These are phyloP conservation scores for Daphoenositta chrysoptera DNA, from an alignment of 2,113 vertebrate genomes.

Conservation along the genomic window DNA sequence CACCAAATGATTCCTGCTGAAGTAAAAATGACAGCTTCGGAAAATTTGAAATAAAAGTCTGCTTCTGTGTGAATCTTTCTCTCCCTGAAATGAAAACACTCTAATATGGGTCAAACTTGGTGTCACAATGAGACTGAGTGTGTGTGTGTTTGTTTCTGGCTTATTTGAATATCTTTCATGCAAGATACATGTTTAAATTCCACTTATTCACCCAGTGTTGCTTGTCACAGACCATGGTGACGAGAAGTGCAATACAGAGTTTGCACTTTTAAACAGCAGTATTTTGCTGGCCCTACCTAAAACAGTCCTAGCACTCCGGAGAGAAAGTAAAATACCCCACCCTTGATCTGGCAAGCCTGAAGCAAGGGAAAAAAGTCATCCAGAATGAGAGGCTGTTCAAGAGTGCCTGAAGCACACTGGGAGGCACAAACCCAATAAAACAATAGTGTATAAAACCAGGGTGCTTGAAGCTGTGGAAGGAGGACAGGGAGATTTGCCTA, in stretches of 20 bases:
- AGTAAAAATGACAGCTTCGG: background rate
- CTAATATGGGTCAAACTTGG: background rate
- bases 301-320: background rate
- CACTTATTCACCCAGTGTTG: background rate
- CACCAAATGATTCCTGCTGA: background rate
- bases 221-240: background rate
- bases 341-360: background rate
- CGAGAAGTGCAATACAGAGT: background rate
- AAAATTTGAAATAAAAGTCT: background rate
- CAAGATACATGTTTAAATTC: background rate
- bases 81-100: background rate
- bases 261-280: background rate
- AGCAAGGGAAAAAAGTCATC: background rate
- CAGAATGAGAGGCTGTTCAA: background rate
- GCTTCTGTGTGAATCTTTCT: background rate
- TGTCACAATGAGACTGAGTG: background rate
- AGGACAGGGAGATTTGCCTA: background rate
- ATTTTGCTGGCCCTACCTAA: background rate
- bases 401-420: background rate
- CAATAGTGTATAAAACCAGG: background rate
- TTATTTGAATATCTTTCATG: background rate
- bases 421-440: conserved; percentile 2
- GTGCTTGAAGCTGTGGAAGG: background rate
- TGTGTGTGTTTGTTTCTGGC: background rate
- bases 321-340: background rate